These are phyloP conservation scores for Dexiosoma caninum DNA, from an alignment of 2,888 invertebrate species.

Conservation along the genomic window DNA sequence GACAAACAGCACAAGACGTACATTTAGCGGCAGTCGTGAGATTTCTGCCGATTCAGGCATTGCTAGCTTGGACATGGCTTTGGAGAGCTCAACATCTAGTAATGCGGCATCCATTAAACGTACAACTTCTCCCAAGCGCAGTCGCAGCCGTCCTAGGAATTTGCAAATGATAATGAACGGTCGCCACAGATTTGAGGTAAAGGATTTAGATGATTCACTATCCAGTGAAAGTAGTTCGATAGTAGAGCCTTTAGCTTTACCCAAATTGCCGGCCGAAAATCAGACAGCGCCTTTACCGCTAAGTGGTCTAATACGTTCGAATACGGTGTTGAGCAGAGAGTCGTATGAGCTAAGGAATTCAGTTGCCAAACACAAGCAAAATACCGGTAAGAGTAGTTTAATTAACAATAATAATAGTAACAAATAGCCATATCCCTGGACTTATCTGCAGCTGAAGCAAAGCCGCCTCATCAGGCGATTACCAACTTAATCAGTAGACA, in stretches of 20 bases:
- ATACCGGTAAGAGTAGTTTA: not conserved
- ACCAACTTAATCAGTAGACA: conserved; percentile 48
- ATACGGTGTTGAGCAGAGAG: conserved; percentile 75
- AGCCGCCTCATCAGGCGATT: conserved; percentile 11
- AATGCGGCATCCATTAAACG: conserved; percentile 63
- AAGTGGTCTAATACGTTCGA: conserved; percentile 75
- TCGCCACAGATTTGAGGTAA: conserved; percentile 86
- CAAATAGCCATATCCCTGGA: not conserved
- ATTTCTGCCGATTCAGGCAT: conserved; percentile 78
- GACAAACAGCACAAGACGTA: conserved; percentile 83
- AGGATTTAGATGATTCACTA: conserved; percentile 80
- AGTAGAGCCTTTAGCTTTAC: conserved; percentile 76
- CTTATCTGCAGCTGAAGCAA: conserved; percentile 9
- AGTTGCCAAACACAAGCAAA: conserved; percentile 44
- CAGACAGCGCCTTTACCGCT: conserved; percentile 75
- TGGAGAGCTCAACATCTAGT: conserved; percentile 67
- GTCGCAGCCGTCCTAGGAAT: conserved; percentile 82
- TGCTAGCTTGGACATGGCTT: conserved; percentile 75
- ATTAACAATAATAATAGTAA: not conserved
- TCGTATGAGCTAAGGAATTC: conserved; percentile 68
- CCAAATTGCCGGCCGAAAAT: conserved; percentile 75
- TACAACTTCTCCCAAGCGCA: conserved; percentile 72
- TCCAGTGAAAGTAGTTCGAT: conserved; percentile 76
- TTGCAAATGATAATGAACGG: conserved; percentile 86
- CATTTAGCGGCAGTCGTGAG: conserved; percentile 77